Conservation (phyloP, 2,113 vertebrate genomes). For the Labeo rohita region DNA sequence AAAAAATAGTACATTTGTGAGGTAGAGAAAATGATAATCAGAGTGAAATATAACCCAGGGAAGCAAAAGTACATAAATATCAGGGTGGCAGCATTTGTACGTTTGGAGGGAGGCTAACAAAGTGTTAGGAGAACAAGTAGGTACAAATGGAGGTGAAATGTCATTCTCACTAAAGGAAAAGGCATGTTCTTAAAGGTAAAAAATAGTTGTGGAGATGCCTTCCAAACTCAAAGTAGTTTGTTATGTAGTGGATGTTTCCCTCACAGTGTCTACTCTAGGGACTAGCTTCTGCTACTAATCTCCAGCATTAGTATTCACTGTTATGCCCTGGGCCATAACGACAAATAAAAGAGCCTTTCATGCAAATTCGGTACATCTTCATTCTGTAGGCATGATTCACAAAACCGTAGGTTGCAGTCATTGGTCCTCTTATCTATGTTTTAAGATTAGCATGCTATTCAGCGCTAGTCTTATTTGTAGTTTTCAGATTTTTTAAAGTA, state of each 20-base stretch:
- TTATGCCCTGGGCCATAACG: constrained; percentile 39
- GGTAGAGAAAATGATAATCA: constrained; percentile 39
- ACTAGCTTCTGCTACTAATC: constrained; percentile 41
- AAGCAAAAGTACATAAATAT: constrained; percentile 47
- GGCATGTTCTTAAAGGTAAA: constrained; percentile 27
- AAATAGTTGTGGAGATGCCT: constrained; percentile 9
- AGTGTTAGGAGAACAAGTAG: constrained; percentile 19
- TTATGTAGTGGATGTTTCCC: constrained; percentile 39
- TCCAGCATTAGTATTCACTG: constrained; percentile 43
- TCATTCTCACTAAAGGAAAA: constrained; percentile 13
- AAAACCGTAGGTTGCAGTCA: constrained; percentile 4
- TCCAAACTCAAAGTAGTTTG: constrained; percentile 35
- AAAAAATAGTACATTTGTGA: constrained; percentile 9
- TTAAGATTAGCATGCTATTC: background rate
- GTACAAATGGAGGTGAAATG: constrained; percentile 34
- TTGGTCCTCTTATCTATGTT: background rate
- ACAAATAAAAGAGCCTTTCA: constrained; percentile 48
- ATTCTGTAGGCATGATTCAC: constrained; percentile 32
- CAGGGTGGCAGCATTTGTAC: constrained; percentile 22
- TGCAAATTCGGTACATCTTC: constrained; percentile 43
- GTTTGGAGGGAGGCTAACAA: constrained; percentile 23
- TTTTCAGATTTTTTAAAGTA: background rate
- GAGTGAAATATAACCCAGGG: constrained; percentile 44
- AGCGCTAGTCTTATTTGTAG: background rate
- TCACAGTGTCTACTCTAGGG: constrained; percentile 41